phyloP scores from a whole-genome alignment of 2,797 vertebrate species.

The Heterohyrax brucei region DNA sequence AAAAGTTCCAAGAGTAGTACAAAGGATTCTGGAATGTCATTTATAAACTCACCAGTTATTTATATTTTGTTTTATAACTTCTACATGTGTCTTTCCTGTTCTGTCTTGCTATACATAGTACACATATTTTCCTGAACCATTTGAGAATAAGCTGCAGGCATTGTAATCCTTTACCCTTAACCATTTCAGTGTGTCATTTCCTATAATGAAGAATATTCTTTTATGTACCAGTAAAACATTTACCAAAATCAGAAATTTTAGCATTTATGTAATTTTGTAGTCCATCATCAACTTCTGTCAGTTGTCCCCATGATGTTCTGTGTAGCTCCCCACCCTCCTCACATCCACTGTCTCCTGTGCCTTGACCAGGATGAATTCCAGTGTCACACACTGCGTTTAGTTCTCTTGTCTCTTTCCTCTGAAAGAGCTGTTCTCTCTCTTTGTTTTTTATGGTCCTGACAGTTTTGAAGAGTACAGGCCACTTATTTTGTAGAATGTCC shows the following conservation, averaged over 20 bases:
- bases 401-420: too few species aligned
- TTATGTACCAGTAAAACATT: too few species aligned
- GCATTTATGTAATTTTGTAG: not conserved
- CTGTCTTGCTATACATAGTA: not conserved
- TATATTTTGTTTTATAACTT: constrained; percentile 41
- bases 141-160: not conserved
- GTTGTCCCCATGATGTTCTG: not conserved
- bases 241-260: too few species aligned
- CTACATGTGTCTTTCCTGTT: not conserved
- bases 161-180: not conserved
- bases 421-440: too few species aligned
- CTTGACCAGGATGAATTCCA: not conserved
- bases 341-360: not conserved
- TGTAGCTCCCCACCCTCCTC: not conserved
- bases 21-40: not conserved
- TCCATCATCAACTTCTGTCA: not conserved
- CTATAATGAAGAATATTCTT: not conserved
- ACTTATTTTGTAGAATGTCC: too few species aligned
- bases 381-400: not conserved
- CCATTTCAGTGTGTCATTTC: constrained; percentile 19
- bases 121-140: constrained; percentile 22
- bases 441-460: too few species aligned
- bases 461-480: too few species aligned
- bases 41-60: constrained; percentile 10
- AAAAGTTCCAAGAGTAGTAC: constrained; percentile 13